Conservation (phyloP, 2,888 invertebrate genomes). For the Melanostoma scalare region DNA sequence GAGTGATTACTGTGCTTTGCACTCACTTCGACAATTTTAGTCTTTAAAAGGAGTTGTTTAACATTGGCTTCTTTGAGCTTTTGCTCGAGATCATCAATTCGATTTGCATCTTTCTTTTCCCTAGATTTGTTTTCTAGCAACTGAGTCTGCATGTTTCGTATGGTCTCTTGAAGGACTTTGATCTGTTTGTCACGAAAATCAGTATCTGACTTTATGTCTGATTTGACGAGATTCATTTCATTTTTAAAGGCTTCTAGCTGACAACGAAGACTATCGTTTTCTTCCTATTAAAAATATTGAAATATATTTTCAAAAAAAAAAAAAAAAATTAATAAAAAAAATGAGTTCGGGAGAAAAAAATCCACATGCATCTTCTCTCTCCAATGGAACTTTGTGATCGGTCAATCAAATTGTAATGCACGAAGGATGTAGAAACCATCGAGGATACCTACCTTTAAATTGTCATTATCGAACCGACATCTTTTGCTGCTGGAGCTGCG, state of each 20-base stretch:
- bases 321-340: background rate
- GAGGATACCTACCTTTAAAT: constrained; percentile 78
- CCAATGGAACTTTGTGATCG: too few relatives aligned
- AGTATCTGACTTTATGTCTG: constrained; percentile 89
- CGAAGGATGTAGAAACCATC: too few relatives aligned
- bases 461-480: constrained; percentile 80
- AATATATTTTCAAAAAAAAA: background rate
- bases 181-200: constrained; percentile 94
- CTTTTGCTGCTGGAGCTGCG: constrained; percentile 81
- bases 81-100: constrained; percentile 79
- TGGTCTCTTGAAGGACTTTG: constrained; percentile 83
- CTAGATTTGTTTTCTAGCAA: constrained; percentile 80
- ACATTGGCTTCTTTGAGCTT: constrained; percentile 81
- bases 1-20: constrained; percentile 77
- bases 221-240: constrained; percentile 93
- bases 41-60: constrained; percentile 81
- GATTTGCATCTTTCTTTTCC: constrained; percentile 79
- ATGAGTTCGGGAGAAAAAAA: too few relatives aligned
- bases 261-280: constrained; percentile 94
- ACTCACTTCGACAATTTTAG: constrained; percentile 79
- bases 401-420: too few relatives aligned
- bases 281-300: constrained; percentile 84
- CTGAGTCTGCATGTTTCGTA: constrained; percentile 82
- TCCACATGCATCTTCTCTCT: too few relatives aligned
- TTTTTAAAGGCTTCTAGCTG: constrained; percentile 97